Evolutionary conservation across 2,888 invertebrate genomes (phyloP).

Genomic region (Nomada lathburiana): DNA sequence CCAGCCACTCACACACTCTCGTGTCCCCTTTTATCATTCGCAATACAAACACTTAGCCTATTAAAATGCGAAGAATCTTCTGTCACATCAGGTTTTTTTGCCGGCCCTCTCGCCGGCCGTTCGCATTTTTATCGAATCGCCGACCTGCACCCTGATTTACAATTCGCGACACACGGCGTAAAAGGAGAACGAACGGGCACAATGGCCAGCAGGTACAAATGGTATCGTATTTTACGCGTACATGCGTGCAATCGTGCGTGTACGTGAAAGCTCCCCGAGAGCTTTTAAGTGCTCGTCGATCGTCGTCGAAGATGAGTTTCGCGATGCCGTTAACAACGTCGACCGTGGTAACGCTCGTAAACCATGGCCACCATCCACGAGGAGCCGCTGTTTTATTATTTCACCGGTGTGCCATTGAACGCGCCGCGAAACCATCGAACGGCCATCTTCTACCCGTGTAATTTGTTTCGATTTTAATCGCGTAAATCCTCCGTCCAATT

Average conservation of each 20-base stretch:
- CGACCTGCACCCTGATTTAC: slow-evolving; percentile 13
- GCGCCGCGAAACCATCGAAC: slow-evolving; percentile 16
- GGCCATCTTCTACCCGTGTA: neutral
- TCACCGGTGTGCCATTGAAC: slow-evolving; percentile 5
- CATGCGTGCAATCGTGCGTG: neutral
- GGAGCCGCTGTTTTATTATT: slow-evolving; percentile 44
- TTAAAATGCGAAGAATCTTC: neutral
- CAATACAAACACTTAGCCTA: neutral
- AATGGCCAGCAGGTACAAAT: slow-evolving; percentile 18
- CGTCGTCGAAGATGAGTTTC: slow-evolving; percentile 55
- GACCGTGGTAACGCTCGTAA: slow-evolving; percentile 49
- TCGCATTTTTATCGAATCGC: neutral
- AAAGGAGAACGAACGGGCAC: slow-evolving; percentile 17
- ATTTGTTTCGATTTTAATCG: slow-evolving; percentile 19
- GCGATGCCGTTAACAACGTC: slow-evolving; percentile 54
- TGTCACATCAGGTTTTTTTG: slow-evolving; percentile 7
- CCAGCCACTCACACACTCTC: neutral
- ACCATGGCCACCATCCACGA: slow-evolving; percentile 17
- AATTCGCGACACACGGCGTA: slow-evolving; percentile 4
- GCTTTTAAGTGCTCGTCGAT: slow-evolving; percentile 57
- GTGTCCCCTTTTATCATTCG: neutral
- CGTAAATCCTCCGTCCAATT: slow-evolving; percentile 46
- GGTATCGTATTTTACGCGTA: slow-evolving; percentile 30
- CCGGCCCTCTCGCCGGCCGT: neutral
- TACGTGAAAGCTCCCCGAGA: slow-evolving; percentile 16